Evolutionary conservation across 2,797 vertebrate genomes (phyloP).

Genomic region (Chromis chromis): DNA sequence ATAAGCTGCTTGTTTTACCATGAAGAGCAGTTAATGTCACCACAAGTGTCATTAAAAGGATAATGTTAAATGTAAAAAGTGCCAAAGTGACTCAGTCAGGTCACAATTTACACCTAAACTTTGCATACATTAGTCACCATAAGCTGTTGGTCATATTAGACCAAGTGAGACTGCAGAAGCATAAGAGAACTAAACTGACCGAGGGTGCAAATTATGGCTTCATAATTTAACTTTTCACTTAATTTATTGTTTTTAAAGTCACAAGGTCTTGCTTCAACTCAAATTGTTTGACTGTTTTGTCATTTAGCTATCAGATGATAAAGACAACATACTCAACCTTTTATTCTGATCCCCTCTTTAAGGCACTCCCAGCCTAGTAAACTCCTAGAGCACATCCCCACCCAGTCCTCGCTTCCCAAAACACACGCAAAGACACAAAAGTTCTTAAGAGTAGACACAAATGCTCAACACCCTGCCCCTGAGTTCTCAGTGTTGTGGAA

Average conservation of each 20-base stretch:
- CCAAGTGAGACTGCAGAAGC: background rate
- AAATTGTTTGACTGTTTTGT: conserved; percentile 27
- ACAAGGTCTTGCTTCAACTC: background rate
- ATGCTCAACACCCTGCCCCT: conserved; percentile 45
- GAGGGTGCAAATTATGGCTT: background rate
- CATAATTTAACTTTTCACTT: background rate
- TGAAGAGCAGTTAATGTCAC: background rate
- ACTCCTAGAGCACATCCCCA: conserved; percentile 62
- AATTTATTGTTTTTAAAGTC: conserved; percentile 12
- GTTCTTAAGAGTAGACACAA: conserved; percentile 21
- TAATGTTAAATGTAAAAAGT: background rate
- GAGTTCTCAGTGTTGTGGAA: conserved; percentile 53
- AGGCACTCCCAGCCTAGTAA: conserved; percentile 64
- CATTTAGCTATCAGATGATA: conserved; percentile 20
- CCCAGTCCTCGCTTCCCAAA: conserved; percentile 58
- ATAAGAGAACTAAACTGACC: background rate
- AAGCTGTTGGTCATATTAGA: background rate
- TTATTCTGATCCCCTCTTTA: conserved; percentile 39
- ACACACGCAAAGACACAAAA: conserved; percentile 38
- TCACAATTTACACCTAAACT: background rate
- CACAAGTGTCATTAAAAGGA: background rate
- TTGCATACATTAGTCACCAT: background rate
- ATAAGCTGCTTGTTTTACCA: background rate
- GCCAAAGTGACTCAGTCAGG: background rate
- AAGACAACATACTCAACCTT: conserved; percentile 17